These are phyloP conservation scores for Connochaetes taurinus DNA, from an alignment of 2,113 vertebrate species.

Conservation along the genomic window DNA sequence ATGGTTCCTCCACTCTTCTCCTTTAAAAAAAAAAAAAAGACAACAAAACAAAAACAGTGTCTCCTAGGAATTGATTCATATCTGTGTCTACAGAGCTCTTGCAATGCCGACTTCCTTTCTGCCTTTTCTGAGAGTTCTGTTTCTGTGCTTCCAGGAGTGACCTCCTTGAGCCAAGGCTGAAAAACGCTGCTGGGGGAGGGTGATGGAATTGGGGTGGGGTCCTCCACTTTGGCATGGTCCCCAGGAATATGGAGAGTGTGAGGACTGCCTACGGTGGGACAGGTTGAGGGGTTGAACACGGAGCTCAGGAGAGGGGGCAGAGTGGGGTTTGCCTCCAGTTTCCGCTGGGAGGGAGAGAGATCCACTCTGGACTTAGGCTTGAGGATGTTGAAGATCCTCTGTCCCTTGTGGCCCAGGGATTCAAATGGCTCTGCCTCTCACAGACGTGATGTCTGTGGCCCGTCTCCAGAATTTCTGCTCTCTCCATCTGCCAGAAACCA, in stretches of 20 bases:
- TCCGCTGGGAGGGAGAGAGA: background rate
- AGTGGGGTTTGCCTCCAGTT: background rate
- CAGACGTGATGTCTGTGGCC: background rate
- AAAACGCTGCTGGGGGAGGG: background rate
- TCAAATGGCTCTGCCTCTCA: background rate
- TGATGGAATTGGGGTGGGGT: background rate
- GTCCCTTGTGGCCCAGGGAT: too few relatives aligned
- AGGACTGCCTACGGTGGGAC: background rate
- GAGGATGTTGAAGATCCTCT: background rate
- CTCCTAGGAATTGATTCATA: background rate
- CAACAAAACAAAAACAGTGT: background rate
- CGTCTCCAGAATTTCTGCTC: background rate
- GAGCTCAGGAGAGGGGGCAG: background rate
- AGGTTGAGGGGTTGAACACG: rapidly evolving
- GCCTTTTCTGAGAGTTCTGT: background rate
- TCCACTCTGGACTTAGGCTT: background rate
- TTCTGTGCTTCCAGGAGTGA: background rate
- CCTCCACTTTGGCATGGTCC: background rate
- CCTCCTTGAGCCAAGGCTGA: background rate
- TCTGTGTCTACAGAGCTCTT: background rate
- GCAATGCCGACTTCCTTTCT: slow-evolving; percentile 11
- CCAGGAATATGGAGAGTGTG: background rate
- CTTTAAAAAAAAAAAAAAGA: background rate
- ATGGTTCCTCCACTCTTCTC: background rate
- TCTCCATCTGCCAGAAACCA: background rate